Conservation (phyloP, 2,888 invertebrate species). For the Trachelus stipa region DNA sequence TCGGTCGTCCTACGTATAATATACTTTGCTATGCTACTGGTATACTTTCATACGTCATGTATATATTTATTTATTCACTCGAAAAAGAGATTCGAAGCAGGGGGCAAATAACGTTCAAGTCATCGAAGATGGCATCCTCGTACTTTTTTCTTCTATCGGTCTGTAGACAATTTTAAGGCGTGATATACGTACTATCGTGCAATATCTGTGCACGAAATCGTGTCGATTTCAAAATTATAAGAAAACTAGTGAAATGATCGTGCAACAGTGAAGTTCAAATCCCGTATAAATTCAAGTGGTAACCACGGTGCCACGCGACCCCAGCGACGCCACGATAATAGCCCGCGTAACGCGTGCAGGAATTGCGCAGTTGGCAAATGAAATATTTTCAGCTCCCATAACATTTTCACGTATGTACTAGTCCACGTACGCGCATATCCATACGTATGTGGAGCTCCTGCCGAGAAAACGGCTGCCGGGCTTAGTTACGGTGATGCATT, state of each 20-base stretch:
- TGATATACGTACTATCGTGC: neutral
- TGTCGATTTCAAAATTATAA: neutral
- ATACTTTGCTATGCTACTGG: no score
- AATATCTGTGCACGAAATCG: neutral
- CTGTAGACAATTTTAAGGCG: neutral
- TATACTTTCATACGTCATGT: neutral
- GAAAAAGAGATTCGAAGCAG: neutral
- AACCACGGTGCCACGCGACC: neutral
- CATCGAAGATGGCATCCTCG: neutral
- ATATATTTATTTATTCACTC: neutral
- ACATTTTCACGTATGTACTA: neutral
- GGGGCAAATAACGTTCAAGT: no score
- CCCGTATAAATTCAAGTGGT: neutral
- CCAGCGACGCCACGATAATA: neutral
- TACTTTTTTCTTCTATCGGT: neutral
- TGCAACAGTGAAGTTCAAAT: neutral
- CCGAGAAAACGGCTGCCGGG: constrained; percentile 37
- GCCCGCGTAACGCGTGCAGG: neutral
- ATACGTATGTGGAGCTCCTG: neutral
- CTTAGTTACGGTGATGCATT: constrained; percentile 53
- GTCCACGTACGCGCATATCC: neutral
- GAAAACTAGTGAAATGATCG: neutral
- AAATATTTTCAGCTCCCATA: constrained; percentile 8
- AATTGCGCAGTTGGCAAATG: constrained; percentile 3
- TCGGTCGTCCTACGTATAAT: neutral